Evolutionary conservation across 2,888 invertebrate genomes (phyloP), one percentile per base, ranked within the genome.

Genomic region (Tupiocoris notatus): DNA sequence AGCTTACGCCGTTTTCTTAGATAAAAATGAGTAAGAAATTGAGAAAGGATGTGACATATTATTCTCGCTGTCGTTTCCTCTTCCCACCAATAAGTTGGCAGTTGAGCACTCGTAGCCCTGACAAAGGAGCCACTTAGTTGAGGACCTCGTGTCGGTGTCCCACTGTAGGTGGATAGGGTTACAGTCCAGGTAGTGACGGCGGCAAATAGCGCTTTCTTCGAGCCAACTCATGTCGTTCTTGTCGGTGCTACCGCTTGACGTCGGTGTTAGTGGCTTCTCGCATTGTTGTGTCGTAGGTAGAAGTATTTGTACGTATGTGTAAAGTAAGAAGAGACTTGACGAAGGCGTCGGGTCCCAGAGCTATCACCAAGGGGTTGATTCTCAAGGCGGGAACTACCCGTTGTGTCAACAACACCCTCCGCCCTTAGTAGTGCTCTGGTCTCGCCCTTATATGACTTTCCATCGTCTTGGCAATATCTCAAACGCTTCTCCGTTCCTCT

Each of bases 401-500:
- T 58, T 57, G 20, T 68, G 59, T 58, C 68, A 57, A 57, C 59
- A 57, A 18, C 61, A 18, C 61, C 20, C 17, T 59, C 61, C 20
- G 7, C 20, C 61, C 61, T 20, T 59, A 17, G 17, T 16, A 7
- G 7, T 9, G 7, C 57, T 57, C 18, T 21, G 25, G 56, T 18
- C 67, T 54, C 67, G 23, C n/a, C 61, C 16, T 7, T 3, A 59
- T 18, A 17, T 16, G 18, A 18, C 56, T 21, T 54, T 54, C 67
- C 57, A 12, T 23, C 68, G n/a, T 68, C 58, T 58, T 68, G 58
- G 59, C 68, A 57, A 57, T 68, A 57, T 73, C 76, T 67, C 66
- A 68, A 64, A 21, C 39, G 25, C 23, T 57, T 23, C 23, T 61
- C 61, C 25, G 21, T 20, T 17, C 56, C 61, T 61, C 16, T 24